Percentiles rank a stretch among this genome's conserved stretches.
phyloP scores from a whole-genome alignment of 2,888 invertebrate species.

The Eupeodes latifasciatus region DNA sequence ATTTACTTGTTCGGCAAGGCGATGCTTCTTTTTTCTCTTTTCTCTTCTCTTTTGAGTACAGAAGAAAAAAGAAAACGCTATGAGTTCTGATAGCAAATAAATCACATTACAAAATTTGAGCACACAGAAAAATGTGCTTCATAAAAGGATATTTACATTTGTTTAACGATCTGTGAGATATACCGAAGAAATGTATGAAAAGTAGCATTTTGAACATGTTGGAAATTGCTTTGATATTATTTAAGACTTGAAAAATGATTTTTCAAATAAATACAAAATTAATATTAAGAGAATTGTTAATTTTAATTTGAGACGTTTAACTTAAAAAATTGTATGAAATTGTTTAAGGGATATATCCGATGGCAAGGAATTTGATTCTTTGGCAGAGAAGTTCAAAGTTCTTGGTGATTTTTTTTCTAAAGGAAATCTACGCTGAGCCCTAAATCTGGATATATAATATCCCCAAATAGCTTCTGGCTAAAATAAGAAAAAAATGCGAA shows the following conservation, averaged over 20 bases:
- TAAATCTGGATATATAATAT: slow-evolving; percentile 59
- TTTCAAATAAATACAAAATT: too few species aligned
- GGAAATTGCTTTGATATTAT: not conserved
- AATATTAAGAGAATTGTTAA: too few species aligned
- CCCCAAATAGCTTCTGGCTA: slow-evolving; percentile 58
- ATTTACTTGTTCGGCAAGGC: slow-evolving; percentile 64
- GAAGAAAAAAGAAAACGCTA: not conserved
- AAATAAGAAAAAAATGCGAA: not conserved
- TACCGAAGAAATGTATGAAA: not conserved
- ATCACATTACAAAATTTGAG: slow-evolving; percentile 7
- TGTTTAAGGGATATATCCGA: not conserved
- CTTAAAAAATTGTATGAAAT: too few species aligned
- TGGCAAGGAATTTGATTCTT: not conserved
- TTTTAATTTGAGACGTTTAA: too few species aligned
- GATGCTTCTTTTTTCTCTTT: slow-evolving; percentile 6
- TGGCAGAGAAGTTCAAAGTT: not conserved
- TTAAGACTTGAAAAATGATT: not conserved
- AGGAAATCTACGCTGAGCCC: slow-evolving; percentile 54
- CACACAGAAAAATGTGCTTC: slow-evolving; percentile 66
- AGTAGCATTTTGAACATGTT: not conserved
- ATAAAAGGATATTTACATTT: not conserved
- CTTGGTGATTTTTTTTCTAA: slow-evolving; percentile 11
- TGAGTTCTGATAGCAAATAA: slow-evolving; percentile 34
- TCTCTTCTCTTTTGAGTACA: not conserved
- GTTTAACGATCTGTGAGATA: not conserved